These are phyloP conservation scores for Conops quadrifasciatus DNA, from an alignment of 2,888 invertebrate species.

Conservation along the genomic window DNA sequence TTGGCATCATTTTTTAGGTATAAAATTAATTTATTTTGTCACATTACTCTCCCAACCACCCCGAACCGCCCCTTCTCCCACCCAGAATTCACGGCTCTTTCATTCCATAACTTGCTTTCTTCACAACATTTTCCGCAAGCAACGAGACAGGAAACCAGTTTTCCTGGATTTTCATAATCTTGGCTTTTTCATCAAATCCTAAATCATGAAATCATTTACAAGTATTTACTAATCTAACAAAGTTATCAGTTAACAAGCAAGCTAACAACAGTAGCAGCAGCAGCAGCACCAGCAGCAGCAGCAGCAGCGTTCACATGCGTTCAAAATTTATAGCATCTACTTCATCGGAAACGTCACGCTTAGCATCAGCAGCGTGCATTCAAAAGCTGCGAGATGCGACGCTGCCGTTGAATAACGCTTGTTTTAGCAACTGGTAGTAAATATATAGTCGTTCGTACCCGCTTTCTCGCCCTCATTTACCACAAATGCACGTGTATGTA, in stretches of 20 bases:
- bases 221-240: constrained; percentile 16
- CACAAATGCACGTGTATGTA: no score
- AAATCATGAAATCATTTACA: constrained; percentile 1
- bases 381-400: no score
- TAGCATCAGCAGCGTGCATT: no score
- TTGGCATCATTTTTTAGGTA: no score
- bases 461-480: no score
- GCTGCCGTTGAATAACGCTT: no score
- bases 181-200: not conserved
- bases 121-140: not conserved
- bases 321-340: not conserved
- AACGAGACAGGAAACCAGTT: no score
- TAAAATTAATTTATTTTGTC: not conserved
- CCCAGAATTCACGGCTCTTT: no score
- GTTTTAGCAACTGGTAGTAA: no score
- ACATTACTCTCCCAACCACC: not conserved
- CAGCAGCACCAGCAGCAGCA: not conserved
- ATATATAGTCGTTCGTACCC: no score
- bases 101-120: no score
- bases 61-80: not conserved
- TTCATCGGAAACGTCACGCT: no score
- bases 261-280: not conserved
- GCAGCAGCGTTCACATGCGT: not conserved
- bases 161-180: not conserved
- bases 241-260: constrained; percentile 6